Base-by-base conservation (phyloP, 2,888 invertebrate genomes). In the Dioctria linearis region DNA sequence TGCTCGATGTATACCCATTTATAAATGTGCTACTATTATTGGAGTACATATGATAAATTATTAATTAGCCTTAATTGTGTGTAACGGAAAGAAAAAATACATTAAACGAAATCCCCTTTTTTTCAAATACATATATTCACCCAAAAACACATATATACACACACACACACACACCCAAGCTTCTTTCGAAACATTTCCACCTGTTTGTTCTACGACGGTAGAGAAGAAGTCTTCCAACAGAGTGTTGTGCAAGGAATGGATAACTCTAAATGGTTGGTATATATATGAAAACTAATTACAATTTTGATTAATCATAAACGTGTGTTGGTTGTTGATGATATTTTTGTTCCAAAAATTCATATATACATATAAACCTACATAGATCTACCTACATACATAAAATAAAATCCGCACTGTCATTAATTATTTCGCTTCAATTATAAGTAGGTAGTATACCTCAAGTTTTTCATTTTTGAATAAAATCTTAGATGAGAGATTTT, bases 231-330 rank as follows among this genome's bases (percentile, higher is more conserved):
- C 69, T 69, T 69, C 54, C 54, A 51, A 37, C 51, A 54, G 54
- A n/a, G 54, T 37, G 13, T 51, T 69, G 69, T 51, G 13, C 37
- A 51, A 73, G 73, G 73, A 73, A 73, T 73, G 73, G 73, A 73
- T 73, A 73, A 57, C 13, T 59, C 13, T 40, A 73, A 73, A 57
- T 73, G 73, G 73, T 73, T 59, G 57, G 73, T 73, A 25, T 25
- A 25, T 25, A 25, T 25, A 57, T 57, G 57, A 57, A 42, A 40
- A 13, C 13, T 73, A 73, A 73, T 73, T 73, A 59, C 42, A 39
- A 59, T 73, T 42, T 57, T 42, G 39, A 57, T 73, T 59, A 73
- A 73, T 57, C 54, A 73, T 73, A 57, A 57, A 73, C 57, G 42
- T 57, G 42, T 57, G 59, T 5, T 49, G 69, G 69, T 37, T 37